Evolutionary conservation across 53 echinoderm and acorn worm genomes (phyloP).

Genomic region (Holothuria scabra): DNA sequence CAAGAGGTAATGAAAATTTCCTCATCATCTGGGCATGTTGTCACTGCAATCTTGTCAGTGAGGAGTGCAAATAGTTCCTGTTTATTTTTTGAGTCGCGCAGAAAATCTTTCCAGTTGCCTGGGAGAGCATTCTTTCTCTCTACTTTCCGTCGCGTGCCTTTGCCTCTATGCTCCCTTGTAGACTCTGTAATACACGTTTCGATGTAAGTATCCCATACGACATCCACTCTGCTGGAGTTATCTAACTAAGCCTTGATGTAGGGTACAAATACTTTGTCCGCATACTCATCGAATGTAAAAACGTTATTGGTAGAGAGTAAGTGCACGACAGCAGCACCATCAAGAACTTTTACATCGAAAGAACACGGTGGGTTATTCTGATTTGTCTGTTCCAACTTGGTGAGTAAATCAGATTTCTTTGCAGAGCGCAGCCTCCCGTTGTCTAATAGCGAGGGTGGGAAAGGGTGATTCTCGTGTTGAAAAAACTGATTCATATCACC

Average conservation of each 20-base stretch:
- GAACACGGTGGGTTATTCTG: too few species aligned
- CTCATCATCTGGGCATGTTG: slow-evolving; percentile 16
- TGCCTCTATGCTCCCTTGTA: slow-evolving; percentile 57
- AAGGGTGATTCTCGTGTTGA: neutral
- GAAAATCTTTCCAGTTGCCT: slow-evolving; percentile 54
- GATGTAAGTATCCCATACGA: slow-evolving; percentile 60
- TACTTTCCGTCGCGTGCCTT: slow-evolving; percentile 55
- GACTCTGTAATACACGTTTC: slow-evolving; percentile 49
- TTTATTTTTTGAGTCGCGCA: slow-evolving; percentile 35
- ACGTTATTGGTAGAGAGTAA: slow-evolving; percentile 32
- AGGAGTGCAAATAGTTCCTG: too few species aligned
- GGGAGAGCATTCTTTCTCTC: slow-evolving; percentile 39
- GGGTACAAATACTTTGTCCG: slow-evolving; percentile 44
- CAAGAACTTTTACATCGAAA: slow-evolving; percentile 32
- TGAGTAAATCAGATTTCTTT: slow-evolving; percentile 20
- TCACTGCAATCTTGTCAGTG: slow-evolving; percentile 38
- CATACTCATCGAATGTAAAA: slow-evolving; percentile 53
- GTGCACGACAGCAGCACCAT: slow-evolving; percentile 46
- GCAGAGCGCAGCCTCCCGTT: slow-evolving; percentile 9
- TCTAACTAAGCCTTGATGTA: slow-evolving; percentile 12
- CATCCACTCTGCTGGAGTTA: slow-evolving; percentile 46
- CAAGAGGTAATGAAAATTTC: slow-evolving; percentile 38
- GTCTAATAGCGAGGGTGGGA: slow-evolving; percentile 18
- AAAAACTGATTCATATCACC: too few species aligned
- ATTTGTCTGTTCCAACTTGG: slow-evolving; percentile 13